Evolutionary conservation across 2,113 vertebrate species (phyloP).

Genomic region (Anser cygnoides): DNA sequence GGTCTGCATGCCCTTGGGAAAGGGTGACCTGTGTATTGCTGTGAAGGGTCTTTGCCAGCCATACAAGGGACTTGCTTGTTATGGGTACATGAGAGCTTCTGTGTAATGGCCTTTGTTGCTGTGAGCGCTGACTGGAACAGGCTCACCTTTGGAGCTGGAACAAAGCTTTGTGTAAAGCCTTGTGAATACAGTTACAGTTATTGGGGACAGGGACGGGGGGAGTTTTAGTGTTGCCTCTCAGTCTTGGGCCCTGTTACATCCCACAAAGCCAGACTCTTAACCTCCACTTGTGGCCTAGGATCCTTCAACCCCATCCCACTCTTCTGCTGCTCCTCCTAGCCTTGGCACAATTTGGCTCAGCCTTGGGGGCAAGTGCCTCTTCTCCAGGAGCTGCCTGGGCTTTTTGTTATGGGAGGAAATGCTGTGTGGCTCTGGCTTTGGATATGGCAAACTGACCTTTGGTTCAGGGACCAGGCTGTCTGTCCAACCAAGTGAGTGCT

Average conservation of each 20-base stretch:
- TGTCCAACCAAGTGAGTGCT: too few relatives aligned
- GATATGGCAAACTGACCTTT: too few relatives aligned
- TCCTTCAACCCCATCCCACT: too few relatives aligned
- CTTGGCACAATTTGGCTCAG: not conserved
- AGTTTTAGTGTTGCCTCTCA: not conserved
- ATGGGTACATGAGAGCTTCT: not conserved
- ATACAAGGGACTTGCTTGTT: not conserved
- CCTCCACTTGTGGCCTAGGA: not conserved
- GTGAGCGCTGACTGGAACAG: not conserved
- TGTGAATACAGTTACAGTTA: not conserved
- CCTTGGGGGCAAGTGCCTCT: not conserved
- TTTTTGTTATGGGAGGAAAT: too few relatives aligned
- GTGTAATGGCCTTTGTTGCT: not conserved
- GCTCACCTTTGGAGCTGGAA: not conserved
- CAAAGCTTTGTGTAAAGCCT: not conserved
- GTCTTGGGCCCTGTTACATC: not conserved
- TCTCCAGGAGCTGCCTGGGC: too few relatives aligned
- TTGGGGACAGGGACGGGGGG: not conserved
- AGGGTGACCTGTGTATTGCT: not conserved
- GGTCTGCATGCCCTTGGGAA: not conserved
- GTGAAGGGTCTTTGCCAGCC: not conserved
- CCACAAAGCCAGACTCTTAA: not conserved
- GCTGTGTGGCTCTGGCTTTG: too few relatives aligned
- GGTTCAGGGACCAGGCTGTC: too few relatives aligned
- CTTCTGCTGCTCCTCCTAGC: not conserved